Conservation (phyloP, 2,888 invertebrate genomes). For the Euspilapteryx auroguttella region DNA sequence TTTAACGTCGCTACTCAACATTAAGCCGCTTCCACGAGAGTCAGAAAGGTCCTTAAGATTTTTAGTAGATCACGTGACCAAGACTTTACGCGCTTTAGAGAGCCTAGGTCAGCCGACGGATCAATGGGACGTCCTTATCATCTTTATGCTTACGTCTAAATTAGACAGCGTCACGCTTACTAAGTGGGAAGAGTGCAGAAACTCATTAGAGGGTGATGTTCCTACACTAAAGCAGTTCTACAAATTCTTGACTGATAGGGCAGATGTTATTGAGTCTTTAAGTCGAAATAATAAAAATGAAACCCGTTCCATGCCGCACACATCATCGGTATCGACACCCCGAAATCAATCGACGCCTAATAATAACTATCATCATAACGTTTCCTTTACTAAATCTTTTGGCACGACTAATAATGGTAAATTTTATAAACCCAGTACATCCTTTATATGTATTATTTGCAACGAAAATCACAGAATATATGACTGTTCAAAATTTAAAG, state of each 20-base stretch:
- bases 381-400: too few species aligned
- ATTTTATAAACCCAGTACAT: too few species aligned
- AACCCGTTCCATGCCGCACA: too few species aligned
- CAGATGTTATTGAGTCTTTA: too few species aligned
- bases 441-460: constrained; percentile 6
- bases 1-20: constrained; percentile 7
- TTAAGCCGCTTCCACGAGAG: constrained; percentile 6
- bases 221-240: constrained; percentile 8
- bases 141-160: too few species aligned
- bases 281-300: constrained; percentile 4
- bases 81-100: constrained; percentile 10
- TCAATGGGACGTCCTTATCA: too few species aligned
- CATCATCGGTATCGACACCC: too few species aligned
- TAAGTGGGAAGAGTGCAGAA: constrained; percentile 7
- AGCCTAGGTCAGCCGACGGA: constrained; percentile 9
- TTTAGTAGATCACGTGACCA: constrained; percentile 10
- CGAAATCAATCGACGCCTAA: too few species aligned
- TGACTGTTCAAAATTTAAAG: constrained; percentile 9
- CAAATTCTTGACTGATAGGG: constrained; percentile 8
- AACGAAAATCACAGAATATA: constrained; percentile 7
- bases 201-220: constrained; percentile 4
- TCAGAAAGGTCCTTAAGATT: constrained; percentile 8
- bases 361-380: too few species aligned
- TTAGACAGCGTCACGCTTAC: constrained; percentile 6
- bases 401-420: too few species aligned